Percentiles rank a stretch among this genome's conserved stretches.
phyloP scores from a whole-genome alignment of 2,888 invertebrate genomes.

The Drosophila acutilabella region DNA sequence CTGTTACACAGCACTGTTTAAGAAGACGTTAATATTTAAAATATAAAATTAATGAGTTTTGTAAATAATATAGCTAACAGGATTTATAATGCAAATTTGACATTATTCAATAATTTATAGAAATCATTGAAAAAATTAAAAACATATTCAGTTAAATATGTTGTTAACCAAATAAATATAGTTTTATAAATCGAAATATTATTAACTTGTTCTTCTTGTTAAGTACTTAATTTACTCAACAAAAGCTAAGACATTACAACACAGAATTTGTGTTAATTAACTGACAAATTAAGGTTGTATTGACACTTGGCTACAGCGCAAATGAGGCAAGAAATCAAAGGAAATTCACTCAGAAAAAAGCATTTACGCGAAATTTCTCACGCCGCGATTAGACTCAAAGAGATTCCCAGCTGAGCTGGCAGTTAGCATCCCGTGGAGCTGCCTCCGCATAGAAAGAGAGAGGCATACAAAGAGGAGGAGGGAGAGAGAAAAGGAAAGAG shows the following conservation, averaged over 20 bases:
- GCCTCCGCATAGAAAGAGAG: conserved; percentile 41
- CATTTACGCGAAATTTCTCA: conserved; percentile 48
- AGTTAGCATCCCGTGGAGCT: conserved; percentile 48
- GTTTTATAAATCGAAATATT: no score
- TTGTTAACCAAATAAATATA: no score
- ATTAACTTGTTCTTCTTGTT: no score
- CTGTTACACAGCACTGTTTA: conserved; percentile 19
- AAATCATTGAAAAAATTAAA: no score
- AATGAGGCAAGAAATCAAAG: conserved; percentile 56
- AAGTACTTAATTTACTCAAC: background rate
- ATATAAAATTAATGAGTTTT: background rate
- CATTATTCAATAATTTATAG: no score
- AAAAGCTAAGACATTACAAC: background rate
- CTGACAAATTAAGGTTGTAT: conserved; percentile 18
- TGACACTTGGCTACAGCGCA: conserved; percentile 22
- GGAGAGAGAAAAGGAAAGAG: background rate
- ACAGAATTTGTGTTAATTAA: conserved; percentile 3
- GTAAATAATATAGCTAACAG: no score
- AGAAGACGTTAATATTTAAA: background rate
- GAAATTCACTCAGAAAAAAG: conserved; percentile 51
- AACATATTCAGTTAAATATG: no score
- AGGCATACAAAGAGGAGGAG: no score
- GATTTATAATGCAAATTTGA: no score
- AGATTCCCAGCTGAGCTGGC: conserved; percentile 40
- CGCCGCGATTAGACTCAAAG: conserved; percentile 20